Base-by-base conservation (phyloP, 2,113 vertebrate genomes). In the Romanogobio albipinnatus region DNA sequence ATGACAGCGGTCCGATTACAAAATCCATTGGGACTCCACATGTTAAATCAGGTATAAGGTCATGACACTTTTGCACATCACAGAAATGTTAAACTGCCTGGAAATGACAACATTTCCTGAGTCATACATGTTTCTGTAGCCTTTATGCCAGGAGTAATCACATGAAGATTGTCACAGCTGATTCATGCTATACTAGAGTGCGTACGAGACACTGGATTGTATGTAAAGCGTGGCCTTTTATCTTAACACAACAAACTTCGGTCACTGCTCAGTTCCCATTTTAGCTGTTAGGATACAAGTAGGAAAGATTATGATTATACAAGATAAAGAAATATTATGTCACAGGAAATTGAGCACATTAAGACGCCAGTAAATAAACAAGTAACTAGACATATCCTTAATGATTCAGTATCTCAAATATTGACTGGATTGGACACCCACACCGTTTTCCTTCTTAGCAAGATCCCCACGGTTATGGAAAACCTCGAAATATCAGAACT, bases 131-230 rank as follows among this genome's bases (percentile, higher is more conserved):
- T 82, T 56, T 58, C 49, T 43, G 11, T 43, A 5, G 3, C 45
- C 8, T 22, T 24, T 11, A 82, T 56, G 33, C 22, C 33, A 43
- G 9, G 29, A 24, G 64, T 9, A 82, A 58, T 39, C 7, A n/a
- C 14, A 29, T 39, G 19, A 39, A 43, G 33, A 71, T 51, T 58
- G 22, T 58, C 80, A 56, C 43, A 0, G 11, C 45, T 82, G 45
- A 56, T 68, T 82, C 9, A 39, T 82, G 17, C n/a, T 53, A 53
- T 70, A 56, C n/a, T 15, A 81, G 9, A 81, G 5, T 71, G 26
- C 10, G 24, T 14, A 24, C 2, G 5, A 64, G 77, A 49, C 15
- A 29, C 26, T 62, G 7, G 15, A 39, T 39, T 80, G 13, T 33
- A 14, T 33, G 2, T 17, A 33, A 45, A 22, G 4, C 6, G 4